phyloP scores from a whole-genome alignment of 1,140 invertebrate genomes.

The Octopus sinensis region DNA sequence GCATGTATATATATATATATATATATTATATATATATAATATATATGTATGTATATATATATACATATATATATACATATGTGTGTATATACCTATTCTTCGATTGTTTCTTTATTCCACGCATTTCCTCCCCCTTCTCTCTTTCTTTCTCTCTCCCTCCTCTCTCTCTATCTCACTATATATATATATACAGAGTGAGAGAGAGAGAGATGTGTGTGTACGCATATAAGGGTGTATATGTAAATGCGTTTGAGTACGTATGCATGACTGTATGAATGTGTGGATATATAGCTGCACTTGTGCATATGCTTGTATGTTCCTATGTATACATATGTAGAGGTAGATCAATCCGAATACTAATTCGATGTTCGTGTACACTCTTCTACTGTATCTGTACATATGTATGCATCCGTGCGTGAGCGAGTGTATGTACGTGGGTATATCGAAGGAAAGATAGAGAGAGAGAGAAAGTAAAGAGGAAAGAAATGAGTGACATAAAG shows the following conservation, averaged over 20 bases:
- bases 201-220: not conserved
- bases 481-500: no score
- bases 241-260: not conserved
- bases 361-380: no score
- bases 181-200: not conserved
- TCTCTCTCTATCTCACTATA: not conserved
- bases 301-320: not conserved
- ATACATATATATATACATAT: not conserved
- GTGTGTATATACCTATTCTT: not conserved
- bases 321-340: not conserved
- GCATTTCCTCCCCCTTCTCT: no score
- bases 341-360: no score
- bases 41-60: not conserved
- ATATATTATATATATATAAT: not conserved
- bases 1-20: not conserved
- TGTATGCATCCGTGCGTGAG: no score
- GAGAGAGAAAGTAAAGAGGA: no score
- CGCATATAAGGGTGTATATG: not conserved
- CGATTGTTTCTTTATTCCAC: no score
- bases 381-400: no score
- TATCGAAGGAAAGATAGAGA: no score
- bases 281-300: not conserved
- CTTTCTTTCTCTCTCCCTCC: no score
- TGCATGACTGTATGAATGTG: not conserved
- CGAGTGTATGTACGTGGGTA: no score